Conservation (phyloP, 2,888 invertebrate genomes). For the Cosmia trapezina region DNA sequence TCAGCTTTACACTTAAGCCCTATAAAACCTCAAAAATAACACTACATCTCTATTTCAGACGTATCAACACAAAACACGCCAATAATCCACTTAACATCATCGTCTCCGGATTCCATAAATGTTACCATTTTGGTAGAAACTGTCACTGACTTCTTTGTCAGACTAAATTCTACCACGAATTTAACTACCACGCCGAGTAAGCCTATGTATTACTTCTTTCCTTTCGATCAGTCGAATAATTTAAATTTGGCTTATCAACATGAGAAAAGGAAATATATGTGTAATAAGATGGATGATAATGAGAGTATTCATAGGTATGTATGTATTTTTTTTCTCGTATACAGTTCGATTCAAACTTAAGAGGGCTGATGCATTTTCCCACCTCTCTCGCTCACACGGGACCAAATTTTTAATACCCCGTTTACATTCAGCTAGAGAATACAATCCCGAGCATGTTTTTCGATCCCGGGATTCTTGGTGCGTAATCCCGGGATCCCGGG, state of each 20-base stretch:
- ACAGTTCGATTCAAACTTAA: no score
- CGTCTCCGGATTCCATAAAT: slow-evolving; percentile 89
- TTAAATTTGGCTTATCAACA: slow-evolving; percentile 76
- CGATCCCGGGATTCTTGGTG: no score
- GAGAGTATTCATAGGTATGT: slow-evolving; percentile 59
- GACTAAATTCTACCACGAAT: slow-evolving; percentile 82
- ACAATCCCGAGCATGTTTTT: no score
- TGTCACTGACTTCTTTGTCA: slow-evolving; percentile 91
- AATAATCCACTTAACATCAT: slow-evolving; percentile 93
- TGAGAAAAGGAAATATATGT: slow-evolving; percentile 87
- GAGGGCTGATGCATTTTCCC: no score
- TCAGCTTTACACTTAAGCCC: background rate
- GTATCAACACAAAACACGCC: slow-evolving; percentile 86
- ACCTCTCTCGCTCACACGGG: no score
- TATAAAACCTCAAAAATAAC: slow-evolving; percentile 7
- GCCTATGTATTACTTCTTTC: slow-evolving; percentile 89
- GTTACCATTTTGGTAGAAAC: slow-evolving; percentile 91
- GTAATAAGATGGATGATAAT: slow-evolving; percentile 83
- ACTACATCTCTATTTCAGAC: slow-evolving; percentile 73
- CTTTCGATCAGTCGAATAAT: slow-evolving; percentile 83
- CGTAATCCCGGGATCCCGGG: no score
- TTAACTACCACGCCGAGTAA: slow-evolving; percentile 86
- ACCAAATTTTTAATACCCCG: no score
- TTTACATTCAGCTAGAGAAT: no score
- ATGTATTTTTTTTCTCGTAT: no score